These are phyloP conservation scores for Syngnathus floridae DNA, from an alignment of 2,113 vertebrate species.

Conservation along the genomic window DNA sequence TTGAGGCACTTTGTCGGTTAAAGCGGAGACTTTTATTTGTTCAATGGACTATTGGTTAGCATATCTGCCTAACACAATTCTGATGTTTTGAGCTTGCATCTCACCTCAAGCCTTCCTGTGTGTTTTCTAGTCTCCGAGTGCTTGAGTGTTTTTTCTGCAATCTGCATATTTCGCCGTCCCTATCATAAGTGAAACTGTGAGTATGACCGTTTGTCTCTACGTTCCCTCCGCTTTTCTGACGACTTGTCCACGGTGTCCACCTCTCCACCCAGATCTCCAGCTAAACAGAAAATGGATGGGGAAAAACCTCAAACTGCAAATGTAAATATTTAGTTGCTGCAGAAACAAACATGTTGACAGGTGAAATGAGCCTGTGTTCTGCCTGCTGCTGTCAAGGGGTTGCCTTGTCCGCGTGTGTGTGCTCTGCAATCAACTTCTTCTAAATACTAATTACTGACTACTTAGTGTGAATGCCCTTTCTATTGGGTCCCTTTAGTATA, in stretches of 20 bases:
- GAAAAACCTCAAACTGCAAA: conserved; percentile 30
- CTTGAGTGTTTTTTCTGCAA: neutral
- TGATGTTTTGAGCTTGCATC: too few relatives aligned
- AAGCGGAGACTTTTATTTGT: too few relatives aligned
- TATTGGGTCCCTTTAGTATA: conserved; percentile 78
- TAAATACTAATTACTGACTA: conserved; percentile 77
- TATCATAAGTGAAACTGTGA: neutral
- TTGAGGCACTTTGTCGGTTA: too few relatives aligned
- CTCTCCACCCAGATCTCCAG: neutral
- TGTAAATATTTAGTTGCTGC: conserved; percentile 51
- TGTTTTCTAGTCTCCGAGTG: neutral
- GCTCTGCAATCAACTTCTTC: conserved; percentile 65
- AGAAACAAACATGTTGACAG: conserved; percentile 68
- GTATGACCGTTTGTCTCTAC: neutral
- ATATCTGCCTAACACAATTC: too few relatives aligned
- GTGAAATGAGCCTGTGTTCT: conserved; percentile 60
- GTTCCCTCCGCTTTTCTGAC: neutral
- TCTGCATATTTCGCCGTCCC: neutral
- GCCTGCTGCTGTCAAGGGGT: conserved; percentile 57
- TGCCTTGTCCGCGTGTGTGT: conserved; percentile 48
- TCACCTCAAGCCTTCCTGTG: too few relatives aligned
- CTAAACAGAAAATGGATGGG: conserved; percentile 14
- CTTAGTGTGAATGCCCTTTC: conserved; percentile 75
- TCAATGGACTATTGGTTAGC: too few relatives aligned
- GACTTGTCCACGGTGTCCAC: neutral